Conservation (phyloP, 2,888 invertebrate species). For the Stomorhina lunata region DNA sequence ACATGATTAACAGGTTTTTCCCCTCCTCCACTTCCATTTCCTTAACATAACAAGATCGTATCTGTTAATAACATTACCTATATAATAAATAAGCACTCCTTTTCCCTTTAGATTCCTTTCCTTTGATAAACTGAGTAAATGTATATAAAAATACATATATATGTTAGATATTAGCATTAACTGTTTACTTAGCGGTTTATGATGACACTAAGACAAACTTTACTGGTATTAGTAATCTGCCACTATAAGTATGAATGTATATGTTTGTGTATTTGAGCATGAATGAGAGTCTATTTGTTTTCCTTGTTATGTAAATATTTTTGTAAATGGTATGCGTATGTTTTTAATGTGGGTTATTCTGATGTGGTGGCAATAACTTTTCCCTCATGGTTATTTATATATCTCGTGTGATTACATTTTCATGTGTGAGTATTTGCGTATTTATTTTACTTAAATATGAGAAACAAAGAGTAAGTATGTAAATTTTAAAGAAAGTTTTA, state of each 20-base stretch:
- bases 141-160: background rate
- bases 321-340: background rate
- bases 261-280: background rate
- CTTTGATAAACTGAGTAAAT: background rate
- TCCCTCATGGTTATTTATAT: conserved; percentile 23
- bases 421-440: background rate
- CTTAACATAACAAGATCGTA: no score
- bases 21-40: no score
- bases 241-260: background rate
- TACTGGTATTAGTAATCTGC: background rate
- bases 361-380: conserved; percentile 37
- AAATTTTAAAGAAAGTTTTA: no score
- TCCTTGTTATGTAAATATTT: conserved; percentile 41
- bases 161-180: conserved; percentile 22
- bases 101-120: no score
- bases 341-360: conserved; percentile 8
- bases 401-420: background rate
- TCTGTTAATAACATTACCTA: no score
- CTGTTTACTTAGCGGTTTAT: conserved; percentile 57
- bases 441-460: no score
- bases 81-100: no score
- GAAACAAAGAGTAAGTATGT: no score
- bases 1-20: no score
- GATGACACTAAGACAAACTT: conserved; percentile 35
- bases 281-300: conserved; percentile 5